Conservation (phyloP, 2,888 invertebrate genomes). For the Actias luna region DNA sequence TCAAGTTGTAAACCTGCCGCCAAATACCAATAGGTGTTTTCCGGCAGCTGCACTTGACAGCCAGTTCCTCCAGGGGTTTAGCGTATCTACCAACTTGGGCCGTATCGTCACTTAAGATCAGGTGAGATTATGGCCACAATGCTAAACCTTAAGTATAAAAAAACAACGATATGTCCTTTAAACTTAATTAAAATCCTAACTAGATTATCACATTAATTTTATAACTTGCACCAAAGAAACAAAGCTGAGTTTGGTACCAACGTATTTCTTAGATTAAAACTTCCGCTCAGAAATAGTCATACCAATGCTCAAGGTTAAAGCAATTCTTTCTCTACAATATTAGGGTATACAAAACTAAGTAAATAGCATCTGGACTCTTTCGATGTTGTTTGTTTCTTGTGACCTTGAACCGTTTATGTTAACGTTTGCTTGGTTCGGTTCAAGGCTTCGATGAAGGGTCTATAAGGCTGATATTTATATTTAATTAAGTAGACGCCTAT, state of each 20-base stretch:
- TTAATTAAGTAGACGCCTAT: neutral
- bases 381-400: neutral
- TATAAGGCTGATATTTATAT: neutral
- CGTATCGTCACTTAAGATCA: no score
- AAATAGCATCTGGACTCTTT: slow-evolving; percentile 9
- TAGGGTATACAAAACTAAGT: slow-evolving; percentile 4
- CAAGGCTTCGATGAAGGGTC: neutral
- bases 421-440: slow-evolving; percentile 9
- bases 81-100: no score
- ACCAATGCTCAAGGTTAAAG: slow-evolving; percentile 9
- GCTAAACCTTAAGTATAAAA: no score
- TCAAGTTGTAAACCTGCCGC: no score
- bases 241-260: slow-evolving; percentile 38
- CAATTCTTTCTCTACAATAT: slow-evolving; percentile 3
- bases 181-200: no score
- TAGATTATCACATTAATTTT: neutral
- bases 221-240: slow-evolving; percentile 22
- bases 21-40: no score
- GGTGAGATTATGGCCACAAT: no score
- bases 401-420: slow-evolving; percentile 19
- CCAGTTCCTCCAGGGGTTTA: no score
- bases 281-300: slow-evolving; percentile 19
- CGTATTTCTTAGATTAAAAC: slow-evolving; percentile 52
- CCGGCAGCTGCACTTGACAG: no score
- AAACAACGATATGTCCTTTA: no score